Conservation (phyloP, 92 coral and sea anemone species). For the Zoanthus sociatus region DNA sequence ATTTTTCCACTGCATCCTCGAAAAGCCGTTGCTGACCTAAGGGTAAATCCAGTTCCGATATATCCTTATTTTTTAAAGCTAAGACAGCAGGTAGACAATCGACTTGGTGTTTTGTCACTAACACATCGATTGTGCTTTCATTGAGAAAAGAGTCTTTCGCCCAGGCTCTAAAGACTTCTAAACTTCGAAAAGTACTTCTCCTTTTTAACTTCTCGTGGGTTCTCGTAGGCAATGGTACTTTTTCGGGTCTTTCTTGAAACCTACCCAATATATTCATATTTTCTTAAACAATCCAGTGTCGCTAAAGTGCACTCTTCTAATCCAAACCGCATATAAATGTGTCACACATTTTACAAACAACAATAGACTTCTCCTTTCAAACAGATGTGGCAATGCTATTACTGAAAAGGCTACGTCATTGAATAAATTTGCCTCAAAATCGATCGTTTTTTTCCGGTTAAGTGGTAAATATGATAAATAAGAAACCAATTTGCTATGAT, state of each 20-base stretch:
- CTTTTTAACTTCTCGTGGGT: slow-evolving; percentile 64
- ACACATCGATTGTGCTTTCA: slow-evolving; percentile 84
- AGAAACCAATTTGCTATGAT: slow-evolving; percentile 22
- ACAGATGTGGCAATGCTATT: slow-evolving; percentile 58
- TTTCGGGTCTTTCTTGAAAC: slow-evolving; percentile 37
- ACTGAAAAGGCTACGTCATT: slow-evolving; percentile 21
- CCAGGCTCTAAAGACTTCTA: slow-evolving; percentile 93
- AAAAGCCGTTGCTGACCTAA: slow-evolving; percentile 96
- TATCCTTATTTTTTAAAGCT: slow-evolving; percentile 82
- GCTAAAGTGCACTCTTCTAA: neutral
- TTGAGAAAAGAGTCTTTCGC: slow-evolving; percentile 92
- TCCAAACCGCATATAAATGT: slow-evolving; percentile 69
- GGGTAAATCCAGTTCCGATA: slow-evolving; percentile 78
- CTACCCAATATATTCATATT: slow-evolving; percentile 34
- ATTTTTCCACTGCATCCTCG: slow-evolving; percentile 92
- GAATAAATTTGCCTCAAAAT: slow-evolving; percentile 45
- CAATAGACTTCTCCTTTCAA: slow-evolving; percentile 51
- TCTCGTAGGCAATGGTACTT: slow-evolving; percentile 22
- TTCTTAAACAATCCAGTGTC: slow-evolving; percentile 3
- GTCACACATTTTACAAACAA: slow-evolving; percentile 67
- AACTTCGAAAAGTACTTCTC: slow-evolving; percentile 86
- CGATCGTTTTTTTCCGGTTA: slow-evolving; percentile 27
- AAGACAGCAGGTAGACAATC: slow-evolving; percentile 95
- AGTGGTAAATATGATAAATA: slow-evolving; percentile 24
- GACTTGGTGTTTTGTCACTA: slow-evolving; percentile 83